Evolutionary conservation across 2,888 invertebrate species (phyloP).

Genomic region (Nomada ferruginata): DNA sequence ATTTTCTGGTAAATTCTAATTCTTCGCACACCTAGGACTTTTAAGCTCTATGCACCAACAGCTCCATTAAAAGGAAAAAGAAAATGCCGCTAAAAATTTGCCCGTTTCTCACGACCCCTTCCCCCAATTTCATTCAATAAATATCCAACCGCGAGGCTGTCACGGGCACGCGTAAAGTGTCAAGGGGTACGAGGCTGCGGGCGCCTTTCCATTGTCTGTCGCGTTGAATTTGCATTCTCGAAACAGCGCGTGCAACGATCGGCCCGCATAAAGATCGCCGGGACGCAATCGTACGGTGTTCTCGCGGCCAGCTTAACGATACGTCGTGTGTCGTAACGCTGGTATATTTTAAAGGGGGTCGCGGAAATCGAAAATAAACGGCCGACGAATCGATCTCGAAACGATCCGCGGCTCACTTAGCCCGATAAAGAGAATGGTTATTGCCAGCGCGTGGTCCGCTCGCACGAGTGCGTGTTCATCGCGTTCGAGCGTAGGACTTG

Average conservation of each 20-base stretch:
- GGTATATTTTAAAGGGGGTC: constrained; percentile 22
- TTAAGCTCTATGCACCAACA: background rate
- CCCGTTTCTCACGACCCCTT: background rate
- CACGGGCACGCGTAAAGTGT: constrained; percentile 36
- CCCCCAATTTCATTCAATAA: constrained; percentile 31
- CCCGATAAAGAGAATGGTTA: constrained; percentile 54
- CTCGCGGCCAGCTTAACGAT: constrained; percentile 32
- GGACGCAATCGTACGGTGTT: constrained; percentile 34
- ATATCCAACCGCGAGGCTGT: background rate
- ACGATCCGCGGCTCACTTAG: constrained; percentile 39
- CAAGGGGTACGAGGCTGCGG: constrained; percentile 13
- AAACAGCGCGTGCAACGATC: constrained; percentile 32
- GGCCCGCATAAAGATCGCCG: constrained; percentile 41
- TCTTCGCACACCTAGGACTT: too few species aligned
- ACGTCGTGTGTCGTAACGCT: background rate
- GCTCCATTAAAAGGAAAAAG: background rate
- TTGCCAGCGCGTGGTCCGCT: constrained; percentile 39
- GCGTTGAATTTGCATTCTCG: constrained; percentile 39
- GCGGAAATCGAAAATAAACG: constrained; percentile 40
- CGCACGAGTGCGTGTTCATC: background rate
- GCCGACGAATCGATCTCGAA: constrained; percentile 43
- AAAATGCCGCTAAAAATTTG: background rate
- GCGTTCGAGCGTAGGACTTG: constrained; percentile 2
- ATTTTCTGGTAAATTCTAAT: too few species aligned
- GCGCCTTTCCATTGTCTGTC: constrained; percentile 30